A percentile compares a stretch with the other conserved stretches of the same genome.
phyloP scores from a whole-genome alignment of 2,113 vertebrate species.

The Callipepla squamata region DNA sequence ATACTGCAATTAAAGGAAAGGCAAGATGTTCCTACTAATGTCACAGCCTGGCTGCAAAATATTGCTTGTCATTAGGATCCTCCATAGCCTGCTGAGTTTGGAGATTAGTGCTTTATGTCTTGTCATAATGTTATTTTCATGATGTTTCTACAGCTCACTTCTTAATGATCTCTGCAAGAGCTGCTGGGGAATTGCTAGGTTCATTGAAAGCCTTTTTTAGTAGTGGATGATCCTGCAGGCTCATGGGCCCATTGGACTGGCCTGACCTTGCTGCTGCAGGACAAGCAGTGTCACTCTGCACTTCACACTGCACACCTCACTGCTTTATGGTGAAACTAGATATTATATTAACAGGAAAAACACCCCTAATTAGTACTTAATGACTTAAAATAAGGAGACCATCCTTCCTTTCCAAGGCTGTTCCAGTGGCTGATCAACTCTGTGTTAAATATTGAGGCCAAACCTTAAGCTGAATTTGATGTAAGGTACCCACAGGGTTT shows the following conservation, averaged over 20 bases:
- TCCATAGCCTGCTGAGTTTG: neutral
- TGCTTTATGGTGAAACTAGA: neutral
- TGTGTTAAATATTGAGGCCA: neutral
- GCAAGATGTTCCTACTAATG: neutral
- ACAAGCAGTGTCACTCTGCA: neutral
- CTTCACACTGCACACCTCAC: neutral
- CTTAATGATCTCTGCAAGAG: neutral
- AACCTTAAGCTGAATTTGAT: neutral
- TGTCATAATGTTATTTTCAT: neutral
- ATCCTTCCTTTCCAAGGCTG: neutral
- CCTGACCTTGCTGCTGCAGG: neutral
- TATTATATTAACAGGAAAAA: neutral
- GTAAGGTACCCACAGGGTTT: neutral
- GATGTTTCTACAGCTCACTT: neutral
- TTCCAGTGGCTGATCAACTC: neutral
- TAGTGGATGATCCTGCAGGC: neutral
- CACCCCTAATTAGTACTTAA: neutral
- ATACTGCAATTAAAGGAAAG: neutral
- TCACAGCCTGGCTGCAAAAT: neutral
- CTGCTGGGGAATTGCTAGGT: neutral
- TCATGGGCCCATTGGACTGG: neutral
- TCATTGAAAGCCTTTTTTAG: neutral
- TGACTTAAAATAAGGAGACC: neutral
- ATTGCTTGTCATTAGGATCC: neutral
- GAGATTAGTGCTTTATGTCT: neutral